Base-by-base conservation (phyloP, 2,888 invertebrate genomes). In the Timema cristinae region DNA sequence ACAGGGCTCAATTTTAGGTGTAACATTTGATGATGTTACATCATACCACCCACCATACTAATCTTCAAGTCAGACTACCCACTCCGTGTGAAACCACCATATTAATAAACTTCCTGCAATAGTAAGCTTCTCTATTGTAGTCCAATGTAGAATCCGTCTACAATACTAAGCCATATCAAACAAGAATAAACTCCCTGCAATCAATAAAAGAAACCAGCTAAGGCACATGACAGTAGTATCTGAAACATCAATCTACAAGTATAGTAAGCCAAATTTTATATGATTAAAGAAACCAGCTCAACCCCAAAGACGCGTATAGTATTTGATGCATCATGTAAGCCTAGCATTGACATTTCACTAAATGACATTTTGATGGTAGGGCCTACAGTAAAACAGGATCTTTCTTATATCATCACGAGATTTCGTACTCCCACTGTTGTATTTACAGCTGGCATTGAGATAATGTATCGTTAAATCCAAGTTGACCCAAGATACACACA, bases 391-490 rank as follows among this genome's bases (percentile, higher is more conserved):
- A 13, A 8, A 59, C 16, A 59, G 15, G 59, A 59, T n/a, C 5
- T 59, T 15, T 59, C n/a, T 59, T 59, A 13, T 16, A 59, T 59
- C 32, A 9, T 59, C 16, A 16, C 32, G 6, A 59, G 8, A n/a
- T n/a, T 59, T 59, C 15, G 10, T 32, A 59, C 15, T 59, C 59
- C 2, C 8, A 2, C 15, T 7, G 32, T 59, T n/a, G 59, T 59
- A 59, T 16, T 59, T n/a, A 59, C 59, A 59, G 59, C 59, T 59
- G 59, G n/a, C 13, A 13, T 59, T 13, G 59, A n/a, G 5, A 59
- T 13, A 59, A 67, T 50, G 67, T 67, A 67, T 52, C 7, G 67
- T 32, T 50, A 67, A 13, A 50, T 67, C n/a, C 48, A 67, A 16
- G 0, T 67, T n/a, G 16, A 67, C 7, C 7, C 67, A 50, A 50